phyloP scores from a whole-genome alignment of 2,888 invertebrate species.

The Bugula neritina region DNA sequence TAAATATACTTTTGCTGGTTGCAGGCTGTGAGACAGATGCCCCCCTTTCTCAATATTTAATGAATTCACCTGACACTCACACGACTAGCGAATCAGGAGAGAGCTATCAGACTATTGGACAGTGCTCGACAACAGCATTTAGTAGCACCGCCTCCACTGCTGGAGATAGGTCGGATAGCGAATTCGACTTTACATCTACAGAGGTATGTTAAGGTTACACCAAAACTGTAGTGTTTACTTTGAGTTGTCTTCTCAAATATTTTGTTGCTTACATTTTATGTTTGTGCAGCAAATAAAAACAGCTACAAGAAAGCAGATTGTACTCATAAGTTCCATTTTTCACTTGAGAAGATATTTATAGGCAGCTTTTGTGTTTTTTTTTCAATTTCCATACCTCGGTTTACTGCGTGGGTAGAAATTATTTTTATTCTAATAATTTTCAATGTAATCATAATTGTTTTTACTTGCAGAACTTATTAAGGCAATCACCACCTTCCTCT shows the following conservation, averaged over 20 bases:
- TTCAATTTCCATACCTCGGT: too few species aligned
- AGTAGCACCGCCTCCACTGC: slow-evolving; percentile 3
- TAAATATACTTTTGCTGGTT: too few species aligned
- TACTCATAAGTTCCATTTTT: too few species aligned
- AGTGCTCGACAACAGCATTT: neutral
- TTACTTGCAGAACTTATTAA: neutral
- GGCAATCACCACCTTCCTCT: neutral
- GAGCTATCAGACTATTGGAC: neutral
- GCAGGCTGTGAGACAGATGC: slow-evolving; percentile 21
- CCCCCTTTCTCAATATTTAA: neutral
- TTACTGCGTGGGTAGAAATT: too few species aligned
- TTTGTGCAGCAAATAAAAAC: too few species aligned
- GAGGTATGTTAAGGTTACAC: neutral
- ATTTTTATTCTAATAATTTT: too few species aligned
- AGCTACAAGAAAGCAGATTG: too few species aligned
- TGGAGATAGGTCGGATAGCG: slow-evolving; percentile 13
- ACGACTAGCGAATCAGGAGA: neutral
- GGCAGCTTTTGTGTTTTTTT: too few species aligned
- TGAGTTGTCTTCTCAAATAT: neutral
- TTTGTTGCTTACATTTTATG: too few species aligned
- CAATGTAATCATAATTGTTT: too few species aligned
- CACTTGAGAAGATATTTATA: too few species aligned
- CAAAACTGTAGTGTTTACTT: neutral
- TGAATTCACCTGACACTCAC: neutral
- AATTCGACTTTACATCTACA: neutral